Evolutionary conservation across 2,113 vertebrate genomes (phyloP).

Genomic region (Cebidichthys violaceus): DNA sequence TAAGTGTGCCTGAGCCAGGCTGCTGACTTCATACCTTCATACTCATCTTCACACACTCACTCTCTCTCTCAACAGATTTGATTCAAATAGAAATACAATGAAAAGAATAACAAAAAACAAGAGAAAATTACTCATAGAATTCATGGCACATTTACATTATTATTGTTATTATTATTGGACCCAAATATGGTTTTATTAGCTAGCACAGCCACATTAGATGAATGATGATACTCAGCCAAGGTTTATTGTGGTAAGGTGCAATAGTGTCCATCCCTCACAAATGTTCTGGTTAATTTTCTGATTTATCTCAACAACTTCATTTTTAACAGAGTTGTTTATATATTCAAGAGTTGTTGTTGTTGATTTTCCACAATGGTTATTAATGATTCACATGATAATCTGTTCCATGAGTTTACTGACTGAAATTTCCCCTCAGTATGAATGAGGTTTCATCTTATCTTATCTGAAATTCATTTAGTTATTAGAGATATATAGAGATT

Average conservation of each 20-base stretch:
- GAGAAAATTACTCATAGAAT: background rate
- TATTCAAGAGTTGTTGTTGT: background rate
- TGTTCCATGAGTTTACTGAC: background rate
- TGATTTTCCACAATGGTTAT: background rate
- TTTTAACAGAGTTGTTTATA: background rate
- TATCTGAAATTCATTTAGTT: too few relatives aligned
- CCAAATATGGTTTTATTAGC: background rate
- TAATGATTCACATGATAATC: background rate
- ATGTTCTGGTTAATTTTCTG: background rate
- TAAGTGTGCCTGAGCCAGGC: background rate
- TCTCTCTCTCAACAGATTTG: background rate
- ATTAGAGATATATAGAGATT: too few relatives aligned
- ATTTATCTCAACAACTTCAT: background rate
- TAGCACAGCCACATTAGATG: background rate
- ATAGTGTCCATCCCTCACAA: background rate
- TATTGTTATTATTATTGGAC: background rate
- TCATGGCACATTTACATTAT: background rate
- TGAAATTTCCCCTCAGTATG: background rate
- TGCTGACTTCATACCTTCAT: background rate
- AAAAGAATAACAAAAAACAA: background rate
- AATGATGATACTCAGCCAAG: too few relatives aligned
- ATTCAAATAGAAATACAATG: background rate
- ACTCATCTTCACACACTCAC: background rate
- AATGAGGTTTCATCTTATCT: background rate
- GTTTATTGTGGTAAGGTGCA: background rate